Base-by-base conservation (phyloP, 92 coral and sea anemone genomes). In the Umimayanthus chanpuru region DNA sequence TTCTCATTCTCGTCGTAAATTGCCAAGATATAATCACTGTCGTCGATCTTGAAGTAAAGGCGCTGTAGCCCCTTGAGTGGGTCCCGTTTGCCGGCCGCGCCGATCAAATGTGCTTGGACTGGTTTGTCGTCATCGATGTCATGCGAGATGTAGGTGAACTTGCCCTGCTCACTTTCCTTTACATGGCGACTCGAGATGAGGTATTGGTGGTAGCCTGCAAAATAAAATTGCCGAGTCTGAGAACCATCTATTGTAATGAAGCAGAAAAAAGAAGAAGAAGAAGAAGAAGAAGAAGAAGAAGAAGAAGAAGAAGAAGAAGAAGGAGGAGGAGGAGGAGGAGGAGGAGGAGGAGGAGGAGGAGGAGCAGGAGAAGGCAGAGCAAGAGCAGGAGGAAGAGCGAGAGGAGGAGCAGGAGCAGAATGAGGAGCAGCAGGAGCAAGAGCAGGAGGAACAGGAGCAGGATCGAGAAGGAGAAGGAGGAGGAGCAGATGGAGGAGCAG, bases 161-260 rank as follows among this genome's bases (percentile, higher is more conserved):
- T 83, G 0, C 87, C 87, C 1, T 83, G 77, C n/a, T 72, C 87
- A 21, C 79, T 72, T 68, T 83, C 87, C 77, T 70, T 83, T 15
- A 83, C 77, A 71, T 83, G 87, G 12, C 87, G 87, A 70, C 87
- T 83, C 28, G 87, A 83, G 21, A 83, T 68, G 43, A 83, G 87
- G 47, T 83, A 83, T 5, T 47, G 87, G 40, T 41, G 77, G 43
- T 83, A 83, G 2, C 87, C 87, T 83, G 77, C 1, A 83, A 70
- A 41, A 14, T 1, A 61, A 61, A 61, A 61, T 8, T 18, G 26
- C 26, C n/a, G 0, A 23, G 7, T 21, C 68, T 61, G 9, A 61
- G 68, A 20, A 56, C 65, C 15, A 14, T 56, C 2, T 56, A 47
- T 47, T 47, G 9, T 47, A 41, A 6, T 1, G 36, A 32, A 0